Evolutionary conservation across 2,888 invertebrate species (phyloP).

Genomic region (Gasteruption jaculator): DNA sequence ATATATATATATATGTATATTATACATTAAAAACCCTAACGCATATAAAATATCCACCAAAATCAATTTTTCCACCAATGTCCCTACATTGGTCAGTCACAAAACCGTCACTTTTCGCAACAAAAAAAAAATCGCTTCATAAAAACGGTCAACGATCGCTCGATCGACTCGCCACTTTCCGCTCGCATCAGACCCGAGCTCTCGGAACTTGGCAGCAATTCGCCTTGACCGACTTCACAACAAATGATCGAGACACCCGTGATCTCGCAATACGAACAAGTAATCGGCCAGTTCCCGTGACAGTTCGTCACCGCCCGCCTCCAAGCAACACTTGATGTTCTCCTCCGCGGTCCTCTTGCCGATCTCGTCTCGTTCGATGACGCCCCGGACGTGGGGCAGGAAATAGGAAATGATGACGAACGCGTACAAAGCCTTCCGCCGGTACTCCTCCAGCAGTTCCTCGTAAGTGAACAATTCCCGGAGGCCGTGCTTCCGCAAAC

Average conservation of each 20-base stretch:
- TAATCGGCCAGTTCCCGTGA: conserved; percentile 34
- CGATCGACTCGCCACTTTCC: too few species aligned
- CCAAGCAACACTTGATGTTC: fast-evolving
- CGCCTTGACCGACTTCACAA: too few species aligned
- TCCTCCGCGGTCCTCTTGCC: neutral
- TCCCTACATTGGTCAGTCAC: too few species aligned
- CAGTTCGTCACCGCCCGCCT: conserved; percentile 31
- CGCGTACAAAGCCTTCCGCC: conserved; percentile 30
- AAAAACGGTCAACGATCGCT: too few species aligned
- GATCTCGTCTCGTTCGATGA: fast-evolving
- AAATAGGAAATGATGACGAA: conserved; percentile 32
- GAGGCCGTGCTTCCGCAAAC: conserved; percentile 27
- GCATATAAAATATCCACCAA: too few species aligned
- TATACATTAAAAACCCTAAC: too few species aligned
- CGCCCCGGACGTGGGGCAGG: conserved; percentile 20
- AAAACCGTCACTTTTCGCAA: too few species aligned
- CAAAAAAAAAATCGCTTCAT: too few species aligned
- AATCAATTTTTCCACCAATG: too few species aligned
- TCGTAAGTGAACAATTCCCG: conserved; percentile 31
- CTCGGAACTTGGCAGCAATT: too few species aligned
- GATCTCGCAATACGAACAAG: conserved; percentile 33
- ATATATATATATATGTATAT: too few species aligned
- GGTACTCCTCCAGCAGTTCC: conserved; percentile 34
- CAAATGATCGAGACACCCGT: conserved; percentile 29
- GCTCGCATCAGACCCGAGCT: too few species aligned